Conservation (phyloP, 2,797 vertebrate species). For the Acanthurus lineatus region DNA sequence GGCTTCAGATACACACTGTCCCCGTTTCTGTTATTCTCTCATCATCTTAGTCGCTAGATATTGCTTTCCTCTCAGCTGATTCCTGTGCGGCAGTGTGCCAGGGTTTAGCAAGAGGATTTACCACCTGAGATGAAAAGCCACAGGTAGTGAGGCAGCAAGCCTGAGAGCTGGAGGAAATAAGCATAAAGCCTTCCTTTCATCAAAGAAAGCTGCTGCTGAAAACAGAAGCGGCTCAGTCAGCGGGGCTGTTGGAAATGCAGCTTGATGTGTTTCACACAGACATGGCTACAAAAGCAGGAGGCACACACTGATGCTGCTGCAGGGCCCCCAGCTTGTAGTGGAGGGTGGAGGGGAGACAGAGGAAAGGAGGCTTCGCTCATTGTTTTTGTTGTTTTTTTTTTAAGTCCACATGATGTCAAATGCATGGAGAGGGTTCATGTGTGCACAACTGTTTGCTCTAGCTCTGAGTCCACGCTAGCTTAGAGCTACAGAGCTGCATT, state of each 20-base stretch:
- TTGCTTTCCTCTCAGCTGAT: background rate
- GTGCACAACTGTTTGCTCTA: background rate
- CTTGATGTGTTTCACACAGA: slow-evolving; percentile 18
- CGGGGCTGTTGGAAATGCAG: background rate
- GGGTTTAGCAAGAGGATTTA: slow-evolving; percentile 26
- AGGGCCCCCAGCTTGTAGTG: background rate
- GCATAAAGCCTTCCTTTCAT: slow-evolving; percentile 32
- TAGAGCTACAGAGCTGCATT: background rate
- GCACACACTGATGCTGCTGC: slow-evolving; percentile 12
- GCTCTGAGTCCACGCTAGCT: background rate
- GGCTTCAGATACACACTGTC: slow-evolving; percentile 1
- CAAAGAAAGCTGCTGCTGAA: slow-evolving; percentile 8
- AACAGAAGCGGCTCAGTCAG: slow-evolving; percentile 10
- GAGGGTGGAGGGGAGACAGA: slow-evolving; percentile 3
- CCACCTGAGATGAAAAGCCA: slow-evolving; percentile 33
- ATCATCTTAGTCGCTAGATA: background rate
- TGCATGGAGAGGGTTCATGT: background rate
- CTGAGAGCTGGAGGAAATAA: slow-evolving; percentile 11
- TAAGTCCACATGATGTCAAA: background rate
- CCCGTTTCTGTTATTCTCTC: slow-evolving; percentile 3
- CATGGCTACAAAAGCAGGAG: background rate
- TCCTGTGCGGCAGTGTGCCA: background rate
- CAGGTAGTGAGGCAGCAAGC: slow-evolving; percentile 26
- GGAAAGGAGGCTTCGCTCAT: background rate
- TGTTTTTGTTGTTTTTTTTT: background rate